Conservation (phyloP, 1,140 invertebrate genomes). For the Brachionus manjavacas region DNA sequence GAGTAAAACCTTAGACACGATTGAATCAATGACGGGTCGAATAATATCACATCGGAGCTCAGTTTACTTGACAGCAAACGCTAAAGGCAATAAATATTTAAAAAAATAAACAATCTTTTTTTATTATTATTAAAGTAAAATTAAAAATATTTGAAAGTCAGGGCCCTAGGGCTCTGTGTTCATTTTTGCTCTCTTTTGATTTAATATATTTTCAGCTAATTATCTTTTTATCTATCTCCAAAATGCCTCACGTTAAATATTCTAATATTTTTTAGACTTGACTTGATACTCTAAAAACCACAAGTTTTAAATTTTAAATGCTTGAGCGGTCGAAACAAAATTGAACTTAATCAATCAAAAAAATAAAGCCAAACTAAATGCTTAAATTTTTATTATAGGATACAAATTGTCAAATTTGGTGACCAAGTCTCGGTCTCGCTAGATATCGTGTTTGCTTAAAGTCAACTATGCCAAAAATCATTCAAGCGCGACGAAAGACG, state of each 20-base stretch:
- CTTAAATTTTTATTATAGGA: constrained; percentile 12
- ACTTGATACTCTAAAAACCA: background rate
- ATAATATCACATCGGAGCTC: constrained; percentile 77
- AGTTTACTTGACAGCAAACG: constrained; percentile 61
- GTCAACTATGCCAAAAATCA: background rate
- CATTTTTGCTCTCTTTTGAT: background rate
- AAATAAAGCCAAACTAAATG: background rate
- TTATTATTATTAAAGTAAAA: background rate
- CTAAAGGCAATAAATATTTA: background rate
- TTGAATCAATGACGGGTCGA: constrained; percentile 73
- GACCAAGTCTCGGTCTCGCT: background rate
- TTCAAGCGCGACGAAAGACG: background rate
- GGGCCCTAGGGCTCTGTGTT: background rate
- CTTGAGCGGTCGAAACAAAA: background rate
- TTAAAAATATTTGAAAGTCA: background rate
- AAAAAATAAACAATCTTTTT: constrained; percentile 58
- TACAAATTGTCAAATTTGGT: background rate
- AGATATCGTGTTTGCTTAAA: constrained; percentile 1
- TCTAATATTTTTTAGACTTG: background rate
- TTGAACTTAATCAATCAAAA: constrained; percentile 32
- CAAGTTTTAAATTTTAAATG: background rate
- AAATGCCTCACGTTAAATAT: background rate
- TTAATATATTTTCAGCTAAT: background rate
- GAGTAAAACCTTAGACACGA: constrained; percentile 79
- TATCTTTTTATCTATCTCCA: background rate